Conservation (phyloP, 2,113 vertebrate species). For the Tympanuchus pallidicinctus region DNA sequence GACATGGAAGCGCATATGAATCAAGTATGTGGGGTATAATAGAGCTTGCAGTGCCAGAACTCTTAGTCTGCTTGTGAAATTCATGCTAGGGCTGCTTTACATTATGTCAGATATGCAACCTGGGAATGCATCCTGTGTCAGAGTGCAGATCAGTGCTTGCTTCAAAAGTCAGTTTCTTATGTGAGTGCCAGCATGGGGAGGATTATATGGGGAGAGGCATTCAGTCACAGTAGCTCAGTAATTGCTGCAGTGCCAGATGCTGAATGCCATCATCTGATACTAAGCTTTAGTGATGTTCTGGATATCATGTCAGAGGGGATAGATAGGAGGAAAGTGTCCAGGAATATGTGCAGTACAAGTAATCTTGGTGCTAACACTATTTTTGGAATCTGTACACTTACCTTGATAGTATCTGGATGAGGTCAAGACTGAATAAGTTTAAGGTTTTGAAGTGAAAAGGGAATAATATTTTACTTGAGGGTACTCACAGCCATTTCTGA, state of each 20-base stretch:
- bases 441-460: neutral
- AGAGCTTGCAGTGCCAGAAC: neutral
- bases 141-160: neutral
- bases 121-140: accelerated
- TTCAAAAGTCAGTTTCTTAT: neutral
- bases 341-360: neutral
- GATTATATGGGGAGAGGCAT: accelerated
- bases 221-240: neutral
- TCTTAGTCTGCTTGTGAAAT: neutral
- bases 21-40: too few species aligned
- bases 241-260: neutral
- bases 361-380: neutral
- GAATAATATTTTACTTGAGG: constrained; percentile 4
- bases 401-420: neutral
- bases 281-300: neutral
- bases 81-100: neutral
- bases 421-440: neutral
- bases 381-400: constrained; percentile 4
- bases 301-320: neutral
- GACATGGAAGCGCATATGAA: too few species aligned
- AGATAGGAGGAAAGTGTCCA: neutral
- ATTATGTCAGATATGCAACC: neutral
- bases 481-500: neutral
- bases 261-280: neutral
- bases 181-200: accelerated